Evolutionary conservation across 2,888 invertebrate species (phyloP), one percentile per base, ranked within the genome.

Genomic region (Athrips mouffetella): DNA sequence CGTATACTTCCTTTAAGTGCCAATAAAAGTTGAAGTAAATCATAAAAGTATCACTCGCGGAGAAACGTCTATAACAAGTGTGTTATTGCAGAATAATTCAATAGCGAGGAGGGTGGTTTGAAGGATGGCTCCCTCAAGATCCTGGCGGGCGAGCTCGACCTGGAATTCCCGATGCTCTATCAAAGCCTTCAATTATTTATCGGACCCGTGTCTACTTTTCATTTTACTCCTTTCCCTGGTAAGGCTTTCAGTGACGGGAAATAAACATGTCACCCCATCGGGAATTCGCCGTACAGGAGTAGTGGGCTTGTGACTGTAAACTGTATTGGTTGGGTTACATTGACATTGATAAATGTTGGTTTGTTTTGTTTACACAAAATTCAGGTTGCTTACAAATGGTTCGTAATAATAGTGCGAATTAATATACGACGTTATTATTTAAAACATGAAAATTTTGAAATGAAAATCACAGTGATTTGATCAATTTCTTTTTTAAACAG

Each of bases 1-100:
- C 84, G 83, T 83, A 81, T 86, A 86, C 84, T 85, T 82, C 82
- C 84, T 84, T 81, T 88, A 88, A 87, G 87, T 86, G 85, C 87
- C 87, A 88, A 88, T 88, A 88, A 88, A 88, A 88, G 81, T 87
- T 82, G 84, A 71, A 86, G 86, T 87, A 88, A 88, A 88, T 88
- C 87, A 87, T 87, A 88, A 85, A 87, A 86, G 87, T 87, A 87
- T 87, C 86, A 87, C 82, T 85, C 82, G 73, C 70, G 75, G 74
- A 78, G 80, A 85, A 86, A 84, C 73, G 87, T 87, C 86, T 85
- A 84, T 86, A 88, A 87, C 87, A 85, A 85, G 86, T 86, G 83
- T 86, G 86, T 88, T 88, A 88, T 88, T 85, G 84, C 81, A 65
- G 83, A 88, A 88, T 88, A 88, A 88, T 88, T 88, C 87, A 88